Evolutionary conservation across 2,888 invertebrate species (phyloP), one percentile per base, ranked within the genome.

Genomic region (Euzophera pinguis): DNA sequence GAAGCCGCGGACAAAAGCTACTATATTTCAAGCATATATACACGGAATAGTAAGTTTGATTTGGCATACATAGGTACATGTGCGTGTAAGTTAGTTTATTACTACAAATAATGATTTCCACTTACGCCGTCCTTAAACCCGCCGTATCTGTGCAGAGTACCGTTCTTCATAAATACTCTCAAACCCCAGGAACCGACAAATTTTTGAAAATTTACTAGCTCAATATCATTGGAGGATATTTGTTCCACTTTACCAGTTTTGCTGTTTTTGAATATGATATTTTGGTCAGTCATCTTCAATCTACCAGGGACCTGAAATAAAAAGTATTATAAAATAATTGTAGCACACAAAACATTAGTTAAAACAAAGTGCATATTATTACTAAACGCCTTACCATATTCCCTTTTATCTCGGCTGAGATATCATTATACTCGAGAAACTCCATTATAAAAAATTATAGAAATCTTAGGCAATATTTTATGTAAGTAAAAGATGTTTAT

Each of bases 171-270:
- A 65, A 98, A 96, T 27, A 99, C 89, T 50, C 99, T 92, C 1
- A 99, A 83, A 0, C 98, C 99, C 93, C 96, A 96, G 0, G 94
- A 95, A 14, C 97, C 95, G 34, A 98, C 96, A 65, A 99, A 94
- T 71, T 96, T 95, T 77, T 98, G 96, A 91, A 98, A 99, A 78
- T 97, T 96, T 0, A 97, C 96, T 53, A 95, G 86, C 51, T 98
- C 98, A 69, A 99, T 95, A 63, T 99, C 99, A 47, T 92, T 89
- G 0, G 95, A 92, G 34, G 93, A 91, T 60, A 99, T 94, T 75
- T 97, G 97, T 74, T 98, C 98, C 0, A 98, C 96, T 85, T 98
- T 98, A 1, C 99, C 99, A 0, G 99, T 99, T 86, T 97, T 98
- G 61, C 93, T 95, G 81, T 98, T 99, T 81, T 99, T 99, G 78